These are phyloP conservation scores for Orchesellides sinensis DNA, from an alignment of 2,888 invertebrate species.

Conservation along the genomic window DNA sequence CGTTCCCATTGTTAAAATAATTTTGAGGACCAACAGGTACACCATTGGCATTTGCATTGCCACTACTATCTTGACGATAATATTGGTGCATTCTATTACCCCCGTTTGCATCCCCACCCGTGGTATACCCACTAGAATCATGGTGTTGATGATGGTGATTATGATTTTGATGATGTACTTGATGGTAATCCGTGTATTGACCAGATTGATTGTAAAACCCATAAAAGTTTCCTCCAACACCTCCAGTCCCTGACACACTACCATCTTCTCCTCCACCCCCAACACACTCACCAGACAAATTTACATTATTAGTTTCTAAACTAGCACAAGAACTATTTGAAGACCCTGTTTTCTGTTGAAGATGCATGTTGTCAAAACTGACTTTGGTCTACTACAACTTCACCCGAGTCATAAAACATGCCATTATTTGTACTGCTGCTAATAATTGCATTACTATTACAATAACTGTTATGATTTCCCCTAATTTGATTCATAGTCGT, in stretches of 20 bases:
- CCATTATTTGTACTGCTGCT: conserved; percentile 62
- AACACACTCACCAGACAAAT: conserved; percentile 20
- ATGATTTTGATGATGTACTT: conserved; percentile 53
- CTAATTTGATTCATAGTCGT: conserved; percentile 44
- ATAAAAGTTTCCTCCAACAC: conserved; percentile 51
- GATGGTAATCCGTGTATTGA: conserved; percentile 56
- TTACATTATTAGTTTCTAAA: conserved; percentile 46
- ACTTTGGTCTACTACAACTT: conserved; percentile 44
- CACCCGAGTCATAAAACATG: conserved; percentile 53
- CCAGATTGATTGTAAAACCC: conserved; percentile 64
- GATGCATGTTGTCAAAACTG: conserved; percentile 3
- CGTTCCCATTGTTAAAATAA: conserved; percentile 24
- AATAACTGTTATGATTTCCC: conserved; percentile 19
- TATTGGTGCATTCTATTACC: conserved; percentile 38
- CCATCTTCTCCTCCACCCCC: conserved; percentile 41
- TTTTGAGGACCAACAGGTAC: conserved; percentile 47
- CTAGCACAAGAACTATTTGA: conserved; percentile 44
- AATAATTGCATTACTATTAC: conserved; percentile 42
- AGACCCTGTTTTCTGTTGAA: conserved; percentile 54
- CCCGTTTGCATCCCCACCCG: not conserved
- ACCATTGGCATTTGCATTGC: conserved; percentile 57
- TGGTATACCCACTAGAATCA: not conserved
- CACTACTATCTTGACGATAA: conserved; percentile 45
- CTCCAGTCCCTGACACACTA: conserved; percentile 25
- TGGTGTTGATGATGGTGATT: conserved; percentile 58